Base-by-base conservation (phyloP, 2,797 vertebrate species). In the Pangasius krempfi region DNA sequence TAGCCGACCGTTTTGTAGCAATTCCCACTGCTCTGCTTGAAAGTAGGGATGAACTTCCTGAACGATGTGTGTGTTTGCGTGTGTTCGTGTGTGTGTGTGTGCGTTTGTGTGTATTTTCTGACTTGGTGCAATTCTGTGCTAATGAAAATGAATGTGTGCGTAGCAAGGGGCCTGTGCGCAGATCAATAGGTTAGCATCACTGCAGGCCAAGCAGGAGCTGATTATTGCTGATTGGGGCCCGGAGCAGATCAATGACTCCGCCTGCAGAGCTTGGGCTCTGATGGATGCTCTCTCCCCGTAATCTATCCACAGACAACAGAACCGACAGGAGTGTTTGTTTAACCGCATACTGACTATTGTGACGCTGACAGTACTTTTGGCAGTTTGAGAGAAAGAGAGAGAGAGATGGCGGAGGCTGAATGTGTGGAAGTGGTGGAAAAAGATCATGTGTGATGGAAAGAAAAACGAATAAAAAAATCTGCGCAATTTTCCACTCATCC, bases 201-300 rank as follows among this genome's bases (percentile, higher is more conserved):
- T 88, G 60, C 25, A 85, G 86, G 89, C 87, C 84, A 89, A 80
- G 89, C 86, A 64, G 56, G 81, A 88, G 88, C 87, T 94, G 92
- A 94, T 94, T 93, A 93, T 92, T 94, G 93, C 92, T 93, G 92
- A 95, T 93, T 87, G 90, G 90, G 76, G 83, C 92, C 89, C 89
- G 75, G 44, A 75, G 84, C 68, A 84, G 89, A 95, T 95, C 94
- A 91, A 91, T 94, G 54, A 62, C 62, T 37, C 72, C 83, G 86
- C 80, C 89, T 78, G 84, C 44, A 84, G 73, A 5, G 84, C 76
- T 80, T 78, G 72, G 64, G 30, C 58, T 91, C 90, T 93, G 92
- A 94, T 92, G 90, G 90, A 93, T 94, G 90, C 90, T 78, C 85
- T 90, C 86, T 91, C 76, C 66, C 88, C 90, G 88, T 81, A 90